Evolutionary conservation across 2,888 invertebrate genomes (phyloP), one percentile per base, ranked within the genome.

Genomic region (Latrodectus elegans): DNA sequence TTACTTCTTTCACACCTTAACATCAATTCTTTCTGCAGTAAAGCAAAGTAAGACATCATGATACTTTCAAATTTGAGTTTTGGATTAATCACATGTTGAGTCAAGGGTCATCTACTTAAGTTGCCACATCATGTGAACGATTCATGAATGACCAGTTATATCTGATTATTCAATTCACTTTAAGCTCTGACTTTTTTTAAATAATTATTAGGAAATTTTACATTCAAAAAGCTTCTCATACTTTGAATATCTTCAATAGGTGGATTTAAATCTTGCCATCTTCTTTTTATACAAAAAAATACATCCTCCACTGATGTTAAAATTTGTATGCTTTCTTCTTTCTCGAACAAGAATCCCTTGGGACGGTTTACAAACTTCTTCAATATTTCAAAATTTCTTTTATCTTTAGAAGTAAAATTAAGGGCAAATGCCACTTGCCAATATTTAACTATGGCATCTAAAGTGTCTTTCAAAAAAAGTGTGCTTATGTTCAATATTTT

Each of bases 121-220:
- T 55, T 17, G 22, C 14, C 71, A 55, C 38, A 12, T 72, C 79
- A 80, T 75, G 75, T 14, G 75, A 12, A 11, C 75, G 68, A 55
- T 74, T 82, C 22, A 82, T 65, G 4, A 75, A 74, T 53, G 68
- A 51, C 82, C 82, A 82, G 17, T 74, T 74, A 17, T 68, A 38
- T 22, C 75, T 53, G 14, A 82, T 75, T n/a, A 74, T 22, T 22
- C 22, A 1, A 22, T 22, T 22, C 22, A 22, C 22, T 22, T 22
- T 1, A 22, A 51, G 64, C 65, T 17, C 6, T 4, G 4, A 38
- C 38, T 38, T 38, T 38, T 38, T 38, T 38, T 1, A 38, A 49
- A 51, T 26, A 17, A 14, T 26, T 22, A 10, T 64, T 22, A 0
- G 15, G 15, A 64, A 80, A 80, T 14, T 14, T 12, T 9, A 72